Evolutionary conservation across 2,888 invertebrate species (phyloP).

Genomic region (Venusia cambrica): DNA sequence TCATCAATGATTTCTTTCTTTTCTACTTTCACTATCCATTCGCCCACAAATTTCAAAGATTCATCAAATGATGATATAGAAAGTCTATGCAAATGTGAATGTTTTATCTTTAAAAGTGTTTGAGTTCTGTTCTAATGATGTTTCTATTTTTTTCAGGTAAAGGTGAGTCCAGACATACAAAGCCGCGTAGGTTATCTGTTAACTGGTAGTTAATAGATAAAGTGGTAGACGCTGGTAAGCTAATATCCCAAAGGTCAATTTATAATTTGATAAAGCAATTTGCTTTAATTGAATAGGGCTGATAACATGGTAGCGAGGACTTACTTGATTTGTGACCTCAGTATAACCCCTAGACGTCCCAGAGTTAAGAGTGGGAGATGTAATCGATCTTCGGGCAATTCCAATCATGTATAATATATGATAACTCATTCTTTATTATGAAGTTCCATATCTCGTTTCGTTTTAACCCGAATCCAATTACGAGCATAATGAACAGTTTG

Average conservation of each 20-base stretch:
- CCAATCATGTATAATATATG: too few species aligned
- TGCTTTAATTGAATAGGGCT: constrained; percentile 6
- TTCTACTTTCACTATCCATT: constrained; percentile 60
- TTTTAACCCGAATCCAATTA: constrained; percentile 24
- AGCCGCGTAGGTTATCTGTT: neutral
- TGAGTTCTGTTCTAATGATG: constrained; percentile 26
- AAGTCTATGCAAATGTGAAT: constrained; percentile 50
- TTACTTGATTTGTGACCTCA: neutral
- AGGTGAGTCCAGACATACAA: constrained; percentile 52
- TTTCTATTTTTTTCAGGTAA: constrained; percentile 63
- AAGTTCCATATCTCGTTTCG: constrained; percentile 23
- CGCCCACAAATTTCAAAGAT: constrained; percentile 52
- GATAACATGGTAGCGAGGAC: constrained; percentile 8
- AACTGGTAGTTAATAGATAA: constrained; percentile 2
- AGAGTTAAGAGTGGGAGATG: constrained; percentile 11
- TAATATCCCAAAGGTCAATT: constrained; percentile 8
- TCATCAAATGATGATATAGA: constrained; percentile 52
- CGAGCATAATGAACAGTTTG: too few species aligned
- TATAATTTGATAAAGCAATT: constrained; percentile 23
- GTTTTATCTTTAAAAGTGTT: constrained; percentile 20
- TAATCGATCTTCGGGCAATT: too few species aligned
- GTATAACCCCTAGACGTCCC: neutral
- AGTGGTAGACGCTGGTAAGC: constrained; percentile 1
- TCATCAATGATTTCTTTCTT: constrained; percentile 40
- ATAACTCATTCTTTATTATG: constrained; percentile 20